Base-by-base conservation (phyloP, 2,797 vertebrate genomes). In the Sphenodon punctatus region DNA sequence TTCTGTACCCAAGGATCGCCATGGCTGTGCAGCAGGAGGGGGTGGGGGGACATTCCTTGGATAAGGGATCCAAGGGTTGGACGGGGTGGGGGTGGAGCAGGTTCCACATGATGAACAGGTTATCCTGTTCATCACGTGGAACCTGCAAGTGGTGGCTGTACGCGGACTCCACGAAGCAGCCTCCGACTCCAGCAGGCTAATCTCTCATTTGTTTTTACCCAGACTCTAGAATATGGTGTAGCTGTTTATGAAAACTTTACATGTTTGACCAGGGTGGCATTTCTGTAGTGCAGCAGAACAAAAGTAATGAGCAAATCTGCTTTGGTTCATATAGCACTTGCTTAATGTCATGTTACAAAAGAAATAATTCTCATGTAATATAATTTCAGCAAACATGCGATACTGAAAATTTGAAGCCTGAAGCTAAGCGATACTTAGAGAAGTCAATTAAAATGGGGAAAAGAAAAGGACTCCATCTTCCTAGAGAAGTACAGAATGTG, bases 381-480 rank as follows among this genome's bases (percentile, higher is more conserved):
- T 87, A 71, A 75, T 94, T 96, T 93, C 93, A 99, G 98, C 89
- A 96, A 92, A 97, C 93, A 67, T 91, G 88, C 12, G 58, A 95
- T 79, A 90, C 95, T 75, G 92, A 91, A 55, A 90, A 94, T 79
- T 63, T 97, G 78, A 95, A 95, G 39, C 93, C 96, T 16, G 98
- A 99, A 94, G 97, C 97, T 64, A 97, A 95, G 84, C 87, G 97
- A 15, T 97, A 98, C 64, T 86, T 99, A 84, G 97, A 98, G 81
- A 97, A 98, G 82, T 97, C 97, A 1, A 90, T 99, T 67, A 97
- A 97, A 87, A 91, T 97, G 82, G 98, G 98, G 14, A 97, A 95
- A 94, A 95, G 98, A 65, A 98, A 97, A 2, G 98, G 98, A 70
- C 94, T 99, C 64, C 98, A 99, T 91, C 96, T 99, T 93, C 95